Percentiles rank a stretch among this genome's conserved stretches.
phyloP scores from a whole-genome alignment of 2,797 vertebrate species.

The Takifugu ocellatus region DNA sequence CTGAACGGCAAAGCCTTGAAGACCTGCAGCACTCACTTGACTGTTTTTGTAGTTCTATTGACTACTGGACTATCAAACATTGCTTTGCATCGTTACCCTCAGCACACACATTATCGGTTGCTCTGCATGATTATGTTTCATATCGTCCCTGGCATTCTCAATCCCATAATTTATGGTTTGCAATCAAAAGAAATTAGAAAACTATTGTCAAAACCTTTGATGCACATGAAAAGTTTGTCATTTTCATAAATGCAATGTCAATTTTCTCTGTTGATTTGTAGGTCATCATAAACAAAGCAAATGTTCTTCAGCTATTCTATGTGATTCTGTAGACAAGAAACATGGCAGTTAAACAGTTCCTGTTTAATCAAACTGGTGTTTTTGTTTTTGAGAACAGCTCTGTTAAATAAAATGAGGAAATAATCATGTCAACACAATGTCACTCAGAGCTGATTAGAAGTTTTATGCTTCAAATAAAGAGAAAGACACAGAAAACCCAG shows the following conservation, averaged over 20 bases:
- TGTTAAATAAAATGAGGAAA: no score
- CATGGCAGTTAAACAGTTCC: no score
- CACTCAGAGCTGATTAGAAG: no score
- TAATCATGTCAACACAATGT: no score
- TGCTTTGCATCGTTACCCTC: slow-evolving; percentile 37
- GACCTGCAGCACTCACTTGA: slow-evolving; percentile 42
- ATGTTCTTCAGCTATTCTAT: no score
- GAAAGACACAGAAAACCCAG: no score
- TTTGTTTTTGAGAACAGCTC: no score
- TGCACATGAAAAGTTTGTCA: background rate
- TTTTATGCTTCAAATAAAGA: no score
- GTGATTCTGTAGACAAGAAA: no score
- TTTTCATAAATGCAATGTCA: slow-evolving; percentile 19
- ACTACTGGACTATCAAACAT: background rate
- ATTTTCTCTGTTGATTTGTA: slow-evolving; percentile 37
- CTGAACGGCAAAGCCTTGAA: slow-evolving; percentile 46
- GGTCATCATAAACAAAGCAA: no score
- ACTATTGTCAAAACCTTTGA: slow-evolving; percentile 7
- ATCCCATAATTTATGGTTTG: slow-evolving; percentile 42
- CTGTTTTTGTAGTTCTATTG: slow-evolving; percentile 34
- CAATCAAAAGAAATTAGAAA: slow-evolving; percentile 33
- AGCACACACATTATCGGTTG: slow-evolving; percentile 31
- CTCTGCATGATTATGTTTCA: slow-evolving; percentile 25
- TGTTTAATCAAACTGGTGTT: no score
- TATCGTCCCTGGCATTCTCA: slow-evolving; percentile 31